Percentiles rank a stretch among this genome's conserved stretches.
phyloP scores from a whole-genome alignment of 2,888 invertebrate species.

The Papilio gigon region DNA sequence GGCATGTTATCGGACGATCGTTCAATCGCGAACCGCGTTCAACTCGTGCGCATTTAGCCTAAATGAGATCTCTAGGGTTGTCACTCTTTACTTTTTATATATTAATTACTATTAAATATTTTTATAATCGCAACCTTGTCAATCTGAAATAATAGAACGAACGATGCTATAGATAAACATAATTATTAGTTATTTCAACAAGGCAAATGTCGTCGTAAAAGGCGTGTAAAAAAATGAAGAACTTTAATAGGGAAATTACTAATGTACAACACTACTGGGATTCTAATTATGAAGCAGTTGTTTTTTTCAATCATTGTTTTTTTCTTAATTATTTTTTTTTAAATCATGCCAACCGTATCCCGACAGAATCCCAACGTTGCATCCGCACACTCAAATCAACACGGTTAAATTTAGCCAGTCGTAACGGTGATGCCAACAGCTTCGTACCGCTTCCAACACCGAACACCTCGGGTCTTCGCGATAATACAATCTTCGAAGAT shows the following conservation, averaged over 20 bases:
- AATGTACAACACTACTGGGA: no score
- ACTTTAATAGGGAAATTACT: no score
- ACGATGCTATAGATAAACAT: neutral
- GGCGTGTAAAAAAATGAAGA: no score
- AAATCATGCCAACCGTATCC: constrained; percentile 18
- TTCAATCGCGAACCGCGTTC: constrained; percentile 45
- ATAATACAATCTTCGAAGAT: constrained; percentile 2
- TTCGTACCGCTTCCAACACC: constrained; percentile 50
- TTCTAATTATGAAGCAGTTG: no score
- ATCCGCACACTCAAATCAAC: constrained; percentile 60
- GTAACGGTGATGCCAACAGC: constrained; percentile 73
- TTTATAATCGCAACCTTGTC: neutral
- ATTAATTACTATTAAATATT: neutral
- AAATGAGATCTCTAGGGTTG: constrained; percentile 39
- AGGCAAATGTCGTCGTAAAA: no score
- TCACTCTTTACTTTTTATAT: constrained; percentile 7
- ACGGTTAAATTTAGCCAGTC: constrained; percentile 78
- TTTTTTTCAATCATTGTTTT: no score
- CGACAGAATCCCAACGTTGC: constrained; percentile 45
- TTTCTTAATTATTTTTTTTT: neutral
- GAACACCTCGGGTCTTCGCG: constrained; percentile 41
- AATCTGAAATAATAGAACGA: neutral
- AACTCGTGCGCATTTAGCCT: constrained; percentile 42
- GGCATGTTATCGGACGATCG: constrained; percentile 59
- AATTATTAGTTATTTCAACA: no score